phyloP scores from a whole-genome alignment of 2,113 vertebrate species.

The chimpanzee (Pan troglodytes) region NHGRI_mPanTro3-v2.1_pri NC_072413.2:30344501-30345000 shows the following conservation, averaged over 20 bases:
- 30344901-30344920: too few species aligned
- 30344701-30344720: neutral
- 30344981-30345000: neutral
- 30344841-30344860: too few species aligned
- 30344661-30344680: neutral
- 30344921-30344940: too few species aligned
- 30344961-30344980: neutral
- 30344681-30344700: neutral
- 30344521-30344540: neutral
- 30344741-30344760: neutral
- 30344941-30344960: too few species aligned
- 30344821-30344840: too few species aligned
- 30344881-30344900: too few species aligned
- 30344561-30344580: neutral
- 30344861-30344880: too few species aligned
- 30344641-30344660: slow-evolving; percentile 16
- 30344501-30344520: neutral
- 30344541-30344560: neutral
- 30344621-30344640: neutral
- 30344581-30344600: neutral
- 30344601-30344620: neutral
- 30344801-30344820: too few species aligned
- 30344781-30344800: too few species aligned
- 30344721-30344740: neutral
- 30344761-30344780: neutral